Evolutionary conservation across 2,797 vertebrate species (phyloP).

Genomic region (Acanthurus tractus): DNA sequence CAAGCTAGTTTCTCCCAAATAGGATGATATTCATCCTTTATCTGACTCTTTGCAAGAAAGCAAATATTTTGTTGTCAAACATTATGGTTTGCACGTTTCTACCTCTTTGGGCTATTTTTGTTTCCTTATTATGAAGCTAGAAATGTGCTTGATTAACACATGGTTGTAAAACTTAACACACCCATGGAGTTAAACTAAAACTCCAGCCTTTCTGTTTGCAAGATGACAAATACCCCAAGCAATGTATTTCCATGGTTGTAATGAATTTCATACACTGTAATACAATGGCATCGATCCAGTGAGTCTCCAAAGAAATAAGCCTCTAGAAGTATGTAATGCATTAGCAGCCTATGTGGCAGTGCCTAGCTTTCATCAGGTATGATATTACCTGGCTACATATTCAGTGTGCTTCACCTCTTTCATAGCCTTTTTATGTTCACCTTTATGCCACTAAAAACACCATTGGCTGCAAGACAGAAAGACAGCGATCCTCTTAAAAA

Average conservation of each 20-base stretch:
- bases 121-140: not conserved
- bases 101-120: not conserved
- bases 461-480: slow-evolving; percentile 12
- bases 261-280: no score
- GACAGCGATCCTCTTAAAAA: slow-evolving; percentile 51
- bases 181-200: not conserved
- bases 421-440: slow-evolving; percentile 27
- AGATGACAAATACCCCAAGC: not conserved
- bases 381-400: slow-evolving; percentile 17
- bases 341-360: no score
- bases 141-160: not conserved
- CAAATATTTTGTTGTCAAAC: not conserved
- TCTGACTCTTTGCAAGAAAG: no score
- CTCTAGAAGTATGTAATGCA: no score
- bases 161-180: not conserved
- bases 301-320: no score
- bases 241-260: not conserved
- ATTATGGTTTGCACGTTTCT: not conserved
- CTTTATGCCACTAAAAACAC: slow-evolving; percentile 23
- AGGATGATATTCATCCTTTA: no score
- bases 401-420: slow-evolving; percentile 14
- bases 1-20: no score
- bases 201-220: not conserved
- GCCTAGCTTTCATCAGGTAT: not conserved
- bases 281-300: no score